Evolutionary conservation across 2,888 invertebrate genomes (phyloP).

Genomic region (Euphydryas editha): DNA sequence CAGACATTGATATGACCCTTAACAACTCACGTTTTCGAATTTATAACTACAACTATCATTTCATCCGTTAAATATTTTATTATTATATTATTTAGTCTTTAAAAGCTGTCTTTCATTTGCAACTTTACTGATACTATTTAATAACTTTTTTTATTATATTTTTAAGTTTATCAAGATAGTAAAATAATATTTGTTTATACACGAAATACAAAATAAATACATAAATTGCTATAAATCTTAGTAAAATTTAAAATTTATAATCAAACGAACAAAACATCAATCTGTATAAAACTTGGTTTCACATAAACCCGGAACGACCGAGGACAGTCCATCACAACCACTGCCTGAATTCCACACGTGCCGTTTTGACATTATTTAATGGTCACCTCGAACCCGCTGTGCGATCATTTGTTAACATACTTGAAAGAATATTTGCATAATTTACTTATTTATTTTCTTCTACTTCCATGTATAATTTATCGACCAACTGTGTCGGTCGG

Average conservation of each 20-base stretch:
- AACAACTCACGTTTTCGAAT: no score
- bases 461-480: background rate
- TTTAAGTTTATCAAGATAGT: no score
- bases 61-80: no score
- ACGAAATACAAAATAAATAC: no score
- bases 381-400: conserved; percentile 68
- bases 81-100: no score
- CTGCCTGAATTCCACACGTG: conserved; percentile 71
- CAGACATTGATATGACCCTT: no score
- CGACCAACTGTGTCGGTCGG: background rate
- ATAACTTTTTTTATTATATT: no score
- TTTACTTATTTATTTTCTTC: conserved; percentile 22
- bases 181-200: no score
- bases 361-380: conserved; percentile 61
- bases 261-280: background rate
- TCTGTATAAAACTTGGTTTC: background rate
- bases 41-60: no score
- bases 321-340: conserved; percentile 63
- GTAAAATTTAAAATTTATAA: background rate
- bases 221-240: no score
- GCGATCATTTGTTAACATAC: conserved; percentile 69
- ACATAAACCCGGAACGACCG: conserved; percentile 41
- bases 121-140: no score
- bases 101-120: no score
- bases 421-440: conserved; percentile 42